Conservation (phyloP, 2,797 vertebrate species). For the Falco columbarius region DNA sequence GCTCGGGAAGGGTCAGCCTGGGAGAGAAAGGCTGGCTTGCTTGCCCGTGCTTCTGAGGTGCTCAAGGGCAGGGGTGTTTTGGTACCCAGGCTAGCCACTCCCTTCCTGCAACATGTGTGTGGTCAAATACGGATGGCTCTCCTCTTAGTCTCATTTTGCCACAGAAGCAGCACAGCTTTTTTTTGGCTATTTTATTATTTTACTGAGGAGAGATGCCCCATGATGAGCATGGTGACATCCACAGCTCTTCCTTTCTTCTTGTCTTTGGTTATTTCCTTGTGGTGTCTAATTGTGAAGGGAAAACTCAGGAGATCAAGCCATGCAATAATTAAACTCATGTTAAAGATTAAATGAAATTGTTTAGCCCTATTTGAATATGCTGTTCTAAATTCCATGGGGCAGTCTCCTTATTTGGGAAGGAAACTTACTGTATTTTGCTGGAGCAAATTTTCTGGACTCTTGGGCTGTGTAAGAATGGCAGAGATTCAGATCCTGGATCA, state of each 20-base stretch:
- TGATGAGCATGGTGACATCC: neutral
- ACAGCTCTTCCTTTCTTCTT: neutral
- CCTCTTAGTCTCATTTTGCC: neutral
- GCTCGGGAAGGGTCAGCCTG: neutral
- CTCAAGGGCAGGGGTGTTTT: neutral
- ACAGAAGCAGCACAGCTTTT: neutral
- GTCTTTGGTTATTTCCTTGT: neutral
- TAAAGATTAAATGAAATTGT: neutral
- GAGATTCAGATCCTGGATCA: neutral
- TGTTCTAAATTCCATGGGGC: neutral
- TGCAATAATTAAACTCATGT: neutral
- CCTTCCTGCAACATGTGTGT: fast-evolving
- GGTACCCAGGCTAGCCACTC: neutral
- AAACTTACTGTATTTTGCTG: neutral
- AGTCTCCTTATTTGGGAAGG: neutral
- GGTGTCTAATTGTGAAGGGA: neutral
- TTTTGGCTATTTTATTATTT: neutral
- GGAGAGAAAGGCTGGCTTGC: neutral
- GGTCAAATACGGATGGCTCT: neutral
- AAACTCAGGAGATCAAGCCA: neutral
- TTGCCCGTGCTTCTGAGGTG: neutral
- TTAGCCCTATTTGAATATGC: neutral
- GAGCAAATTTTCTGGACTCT: neutral
- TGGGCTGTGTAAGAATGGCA: neutral
- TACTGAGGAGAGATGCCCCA: neutral